Evolutionary conservation across 2,888 invertebrate species (phyloP).

Genomic region (Chesias legatella): DNA sequence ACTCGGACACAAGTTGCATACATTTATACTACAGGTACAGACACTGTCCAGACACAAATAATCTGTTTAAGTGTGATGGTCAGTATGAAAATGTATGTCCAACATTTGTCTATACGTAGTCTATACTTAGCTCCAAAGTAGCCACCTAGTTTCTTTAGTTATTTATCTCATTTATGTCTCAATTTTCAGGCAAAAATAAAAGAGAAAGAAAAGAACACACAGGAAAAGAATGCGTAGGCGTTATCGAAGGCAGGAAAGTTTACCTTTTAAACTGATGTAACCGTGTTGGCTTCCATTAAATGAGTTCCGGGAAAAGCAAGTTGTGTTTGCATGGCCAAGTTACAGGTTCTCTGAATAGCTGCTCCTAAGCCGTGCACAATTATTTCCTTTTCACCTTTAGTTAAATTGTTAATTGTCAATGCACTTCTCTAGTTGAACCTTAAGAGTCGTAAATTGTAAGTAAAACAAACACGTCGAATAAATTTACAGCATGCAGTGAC

Average conservation of each 20-base stretch:
- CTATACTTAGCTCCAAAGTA: too few relatives aligned
- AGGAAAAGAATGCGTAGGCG: not conserved
- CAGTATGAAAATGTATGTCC: too few relatives aligned
- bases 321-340: slow-evolving; percentile 89
- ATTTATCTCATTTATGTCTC: too few relatives aligned
- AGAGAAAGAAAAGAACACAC: too few relatives aligned
- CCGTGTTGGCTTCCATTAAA: slow-evolving; percentile 89
- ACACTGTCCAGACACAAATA: too few relatives aligned
- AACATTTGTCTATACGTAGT: too few relatives aligned
- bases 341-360: slow-evolving; percentile 91
- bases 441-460: too few relatives aligned
- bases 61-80: too few relatives aligned
- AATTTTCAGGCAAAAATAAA: too few relatives aligned
- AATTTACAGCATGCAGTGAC: not conserved
- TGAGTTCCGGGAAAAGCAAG: slow-evolving; percentile 85
- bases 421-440: slow-evolving; percentile 90
- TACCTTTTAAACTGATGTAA: slow-evolving; percentile 91
- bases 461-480: not conserved
- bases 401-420: slow-evolving; percentile 88
- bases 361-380: slow-evolving; percentile 94
- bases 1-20: too few relatives aligned
- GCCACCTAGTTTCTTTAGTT: too few relatives aligned
- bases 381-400: slow-evolving; percentile 86
- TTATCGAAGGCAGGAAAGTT: slow-evolving; percentile 28
- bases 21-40: too few relatives aligned